Evolutionary conservation across 1,140 invertebrate species (phyloP), one percentile per base, ranked within the genome.

Genomic region (Zaprionus africanus): DNA sequence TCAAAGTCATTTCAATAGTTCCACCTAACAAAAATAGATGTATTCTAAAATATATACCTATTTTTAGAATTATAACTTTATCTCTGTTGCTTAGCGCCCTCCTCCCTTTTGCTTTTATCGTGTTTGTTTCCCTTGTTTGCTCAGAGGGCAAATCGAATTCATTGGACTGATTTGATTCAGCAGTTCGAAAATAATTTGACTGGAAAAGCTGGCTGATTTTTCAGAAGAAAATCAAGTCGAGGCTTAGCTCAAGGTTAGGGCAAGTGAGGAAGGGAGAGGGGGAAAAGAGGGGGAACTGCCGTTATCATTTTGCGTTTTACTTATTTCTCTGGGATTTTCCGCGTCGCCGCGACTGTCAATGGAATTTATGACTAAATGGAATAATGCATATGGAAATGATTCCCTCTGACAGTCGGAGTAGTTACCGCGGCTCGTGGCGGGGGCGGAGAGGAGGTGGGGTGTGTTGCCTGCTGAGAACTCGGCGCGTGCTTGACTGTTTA

Each of bases 241-340:
- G n/a, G 7, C n/a, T 46, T 17, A 46, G n/a, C 41, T 17, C 41
- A 17, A 46, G n/a, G n/a, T 24, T 51, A 49, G 46, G 17, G 17
- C 0, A 2, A 12, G 43, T 3, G 3, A 3, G 19, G 24, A 19
- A 24, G 7, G 0, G 17, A 17, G 46, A 13, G 19, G n/a, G n/a
- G n/a, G n/a, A n/a, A 24, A 1, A 19, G 19, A 13, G 46, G 19
- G 19, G n/a, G 41, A 59, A 59, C 24, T 59, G 31, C 22, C 28
- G 24, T 59, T 38, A 57, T 17, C 38, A 49, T 24, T 60, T 43
- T 49, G 3, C 1, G 43, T 26, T 75, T 41, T 19, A 41, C n/a
- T 5, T 15, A 24, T 76, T 73, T 60, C 11, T 12, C 72, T 62
- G 49, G 38, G 58, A 61, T 78, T 76, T 78, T 63, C 51, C 76